Percentiles rank a stretch among this genome's conserved stretches.
Conservation (phyloP, 2,888 invertebrate genomes). For the Lottia scabra region DNA sequence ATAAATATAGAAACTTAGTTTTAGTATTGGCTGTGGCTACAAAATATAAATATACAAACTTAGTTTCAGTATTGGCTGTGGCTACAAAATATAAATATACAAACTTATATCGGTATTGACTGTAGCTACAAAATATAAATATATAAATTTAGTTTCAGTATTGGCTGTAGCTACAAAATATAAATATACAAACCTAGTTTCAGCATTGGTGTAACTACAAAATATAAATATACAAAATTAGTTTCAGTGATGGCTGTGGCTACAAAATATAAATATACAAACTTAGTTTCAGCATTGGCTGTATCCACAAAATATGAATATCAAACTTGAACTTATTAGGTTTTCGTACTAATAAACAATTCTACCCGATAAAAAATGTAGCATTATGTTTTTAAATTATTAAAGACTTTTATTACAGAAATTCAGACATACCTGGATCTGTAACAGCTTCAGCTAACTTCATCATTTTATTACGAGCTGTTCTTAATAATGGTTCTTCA, state of each 20-base stretch:
- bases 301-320: no score
- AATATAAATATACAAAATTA: constrained; percentile 72
- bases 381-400: no score
- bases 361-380: no score
- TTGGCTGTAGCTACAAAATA: constrained; percentile 56
- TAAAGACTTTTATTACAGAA: no score
- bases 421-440: constrained; percentile 56
- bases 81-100: constrained; percentile 64
- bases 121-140: constrained; percentile 44
- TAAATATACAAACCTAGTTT: constrained; percentile 73
- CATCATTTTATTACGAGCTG: constrained; percentile 76
- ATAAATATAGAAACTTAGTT: constrained; percentile 72
- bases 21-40: constrained; percentile 63
- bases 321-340: no score
- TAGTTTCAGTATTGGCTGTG: constrained; percentile 65
- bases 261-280: constrained; percentile 15
- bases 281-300: no score
- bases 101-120: constrained; percentile 71
- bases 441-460: constrained; percentile 73
- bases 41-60: constrained; percentile 71
- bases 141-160: constrained; percentile 72
- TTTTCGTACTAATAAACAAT: no score
- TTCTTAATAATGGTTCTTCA: constrained; percentile 75
- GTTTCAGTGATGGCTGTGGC: constrained; percentile 66
- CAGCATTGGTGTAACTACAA: constrained; percentile 58